These are phyloP conservation scores for Chionis minor DNA, from an alignment of 2,113 vertebrate species.

Conservation along the genomic window DNA sequence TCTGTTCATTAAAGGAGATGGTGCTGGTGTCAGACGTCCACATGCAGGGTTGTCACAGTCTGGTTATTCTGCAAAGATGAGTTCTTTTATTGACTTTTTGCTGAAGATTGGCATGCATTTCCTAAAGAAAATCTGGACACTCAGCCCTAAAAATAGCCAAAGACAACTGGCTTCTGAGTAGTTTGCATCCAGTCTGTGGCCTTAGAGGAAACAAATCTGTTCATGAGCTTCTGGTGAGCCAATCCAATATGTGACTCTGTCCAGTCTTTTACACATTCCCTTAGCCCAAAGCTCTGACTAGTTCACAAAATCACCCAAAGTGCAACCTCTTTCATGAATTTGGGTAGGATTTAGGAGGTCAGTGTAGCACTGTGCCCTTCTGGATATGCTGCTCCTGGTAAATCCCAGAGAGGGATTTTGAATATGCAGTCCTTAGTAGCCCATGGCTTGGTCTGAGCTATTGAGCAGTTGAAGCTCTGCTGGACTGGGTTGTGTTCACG, in stretches of 20 bases:
- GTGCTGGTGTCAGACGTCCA: conserved; percentile 36
- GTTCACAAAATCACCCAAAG: neutral
- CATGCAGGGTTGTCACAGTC: conserved; percentile 21
- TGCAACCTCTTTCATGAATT: neutral
- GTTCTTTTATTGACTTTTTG: conserved; percentile 27
- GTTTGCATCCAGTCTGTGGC: conserved; percentile 56
- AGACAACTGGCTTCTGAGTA: conserved; percentile 46
- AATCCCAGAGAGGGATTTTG: neutral
- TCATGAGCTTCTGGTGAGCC: conserved; percentile 9
- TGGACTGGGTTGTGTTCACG: neutral
- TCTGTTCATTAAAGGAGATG: neutral
- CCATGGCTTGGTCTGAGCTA: neutral
- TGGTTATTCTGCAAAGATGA: conserved; percentile 35
- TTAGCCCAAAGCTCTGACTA: neutral
- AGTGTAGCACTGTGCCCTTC: neutral
- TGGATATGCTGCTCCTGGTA: neutral
- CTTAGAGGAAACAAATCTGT: conserved; percentile 63
- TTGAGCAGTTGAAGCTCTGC: neutral
- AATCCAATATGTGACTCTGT: conserved; percentile 6
- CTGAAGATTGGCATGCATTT: conserved; percentile 48
- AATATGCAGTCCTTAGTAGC: neutral
- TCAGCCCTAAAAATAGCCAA: conserved; percentile 50
- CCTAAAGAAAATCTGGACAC: conserved; percentile 55
- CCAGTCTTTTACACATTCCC: neutral
- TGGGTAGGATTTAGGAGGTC: neutral